phyloP scores from a whole-genome alignment of 2,113 vertebrate genomes.

The Thryonomys swinderianus region DNA sequence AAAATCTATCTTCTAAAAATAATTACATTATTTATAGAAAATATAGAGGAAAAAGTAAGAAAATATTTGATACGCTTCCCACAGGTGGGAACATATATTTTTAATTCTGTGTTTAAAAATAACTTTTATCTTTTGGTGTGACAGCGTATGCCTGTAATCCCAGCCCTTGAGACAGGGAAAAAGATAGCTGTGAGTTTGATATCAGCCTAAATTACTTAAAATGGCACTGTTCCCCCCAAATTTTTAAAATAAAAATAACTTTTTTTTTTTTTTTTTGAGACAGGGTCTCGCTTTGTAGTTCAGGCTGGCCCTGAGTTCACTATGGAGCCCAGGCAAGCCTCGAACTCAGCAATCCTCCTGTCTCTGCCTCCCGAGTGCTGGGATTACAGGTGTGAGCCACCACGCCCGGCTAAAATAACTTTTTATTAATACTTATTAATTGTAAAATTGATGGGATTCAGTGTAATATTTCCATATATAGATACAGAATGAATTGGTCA shows the following conservation, averaged over 20 bases:
- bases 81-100: background rate
- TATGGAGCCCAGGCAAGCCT: no score
- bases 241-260: background rate
- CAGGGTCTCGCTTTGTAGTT: no score
- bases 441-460: background rate
- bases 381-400: no score
- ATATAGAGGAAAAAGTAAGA: slow-evolving; percentile 19
- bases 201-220: background rate
- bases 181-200: background rate
- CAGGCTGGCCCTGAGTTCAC: no score
- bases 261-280: no score
- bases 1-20: slow-evolving; percentile 28
- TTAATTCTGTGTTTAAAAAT: background rate
- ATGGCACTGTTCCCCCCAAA: background rate
- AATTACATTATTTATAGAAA: slow-evolving; percentile 44
- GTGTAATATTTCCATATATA: background rate
- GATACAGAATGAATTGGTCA: background rate
- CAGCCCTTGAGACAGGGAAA: background rate
- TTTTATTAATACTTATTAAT: background rate
- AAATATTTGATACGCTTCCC: background rate
- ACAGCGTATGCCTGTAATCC: background rate
- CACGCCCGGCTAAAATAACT: no score
- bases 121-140: background rate
- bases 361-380: no score
- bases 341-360: no score